Conservation (phyloP, 2,113 vertebrate genomes). For the Capreolus pygargus region DNA sequence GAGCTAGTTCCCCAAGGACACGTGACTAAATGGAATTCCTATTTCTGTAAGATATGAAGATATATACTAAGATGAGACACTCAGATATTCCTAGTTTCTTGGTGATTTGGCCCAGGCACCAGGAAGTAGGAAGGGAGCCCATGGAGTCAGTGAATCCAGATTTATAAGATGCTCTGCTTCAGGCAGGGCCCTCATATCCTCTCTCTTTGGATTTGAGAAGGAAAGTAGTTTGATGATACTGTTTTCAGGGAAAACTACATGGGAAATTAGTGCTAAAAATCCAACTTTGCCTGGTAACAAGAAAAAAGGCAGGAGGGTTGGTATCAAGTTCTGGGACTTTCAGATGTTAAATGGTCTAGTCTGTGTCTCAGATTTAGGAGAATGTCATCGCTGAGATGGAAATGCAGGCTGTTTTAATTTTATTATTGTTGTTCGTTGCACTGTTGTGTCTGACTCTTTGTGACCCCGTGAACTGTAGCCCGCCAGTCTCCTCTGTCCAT, state of each 20-base stretch:
- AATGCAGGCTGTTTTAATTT: background rate
- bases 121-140: background rate
- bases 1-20: too few relatives aligned
- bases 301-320: rapidly evolving
- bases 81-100: background rate
- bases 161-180: background rate
- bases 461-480: background rate
- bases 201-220: background rate
- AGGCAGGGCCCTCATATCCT: background rate
- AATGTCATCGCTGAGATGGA: background rate
- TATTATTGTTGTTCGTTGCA: background rate
- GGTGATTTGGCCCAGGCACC: background rate
- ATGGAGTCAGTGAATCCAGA: background rate
- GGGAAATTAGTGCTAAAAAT: rapidly evolving
- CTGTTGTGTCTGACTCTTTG: background rate
- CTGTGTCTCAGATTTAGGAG: background rate
- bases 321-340: rapidly evolving
- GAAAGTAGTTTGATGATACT: background rate
- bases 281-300: rapidly evolving
- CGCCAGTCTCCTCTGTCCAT: background rate
- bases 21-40: rapidly evolving
- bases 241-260: background rate
- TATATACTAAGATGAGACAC: background rate
- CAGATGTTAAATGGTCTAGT: rapidly evolving
- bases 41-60: background rate